A percentile compares a stretch with the other conserved stretches of the same genome.
phyloP scores from a whole-genome alignment of 2,113 vertebrate genomes.

The Urocitellus parryii region DNA sequence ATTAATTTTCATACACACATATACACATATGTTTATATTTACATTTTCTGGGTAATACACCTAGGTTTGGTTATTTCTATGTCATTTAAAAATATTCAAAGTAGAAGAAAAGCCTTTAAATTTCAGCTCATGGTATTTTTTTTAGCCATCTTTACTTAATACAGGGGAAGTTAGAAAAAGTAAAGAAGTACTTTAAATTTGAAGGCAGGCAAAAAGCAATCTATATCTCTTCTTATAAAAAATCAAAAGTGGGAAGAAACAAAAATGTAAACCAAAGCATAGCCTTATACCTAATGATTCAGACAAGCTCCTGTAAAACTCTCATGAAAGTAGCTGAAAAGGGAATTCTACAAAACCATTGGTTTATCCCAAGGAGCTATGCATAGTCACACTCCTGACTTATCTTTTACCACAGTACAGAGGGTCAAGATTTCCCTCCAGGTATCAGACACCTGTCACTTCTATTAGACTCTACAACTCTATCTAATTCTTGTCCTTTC shows the following conservation, averaged over 20 bases:
- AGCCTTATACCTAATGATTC: background rate
- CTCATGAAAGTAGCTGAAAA: background rate
- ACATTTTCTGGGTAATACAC: background rate
- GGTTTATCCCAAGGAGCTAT: background rate
- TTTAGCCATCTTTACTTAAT: background rate
- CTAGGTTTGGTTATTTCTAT: background rate
- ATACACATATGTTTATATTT: background rate
- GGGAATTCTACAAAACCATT: background rate
- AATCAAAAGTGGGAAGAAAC: background rate
- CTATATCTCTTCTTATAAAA: background rate
- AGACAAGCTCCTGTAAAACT: background rate
- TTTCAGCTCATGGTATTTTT: background rate
- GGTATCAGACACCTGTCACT: background rate
- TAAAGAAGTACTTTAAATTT: background rate
- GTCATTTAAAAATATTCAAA: background rate
- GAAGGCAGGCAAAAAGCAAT: background rate
- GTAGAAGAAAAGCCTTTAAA: background rate
- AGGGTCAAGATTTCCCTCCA: background rate
- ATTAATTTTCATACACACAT: background rate
- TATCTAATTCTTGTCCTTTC: background rate
- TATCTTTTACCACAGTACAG: background rate
- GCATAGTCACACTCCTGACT: background rate
- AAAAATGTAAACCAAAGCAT: background rate
- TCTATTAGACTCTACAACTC: background rate
- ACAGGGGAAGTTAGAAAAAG: background rate